A percentile compares a stretch with the other conserved stretches of the same genome.
Conservation (phyloP, 2,888 invertebrate species). For the Drosophila nr. medialis region DNA sequence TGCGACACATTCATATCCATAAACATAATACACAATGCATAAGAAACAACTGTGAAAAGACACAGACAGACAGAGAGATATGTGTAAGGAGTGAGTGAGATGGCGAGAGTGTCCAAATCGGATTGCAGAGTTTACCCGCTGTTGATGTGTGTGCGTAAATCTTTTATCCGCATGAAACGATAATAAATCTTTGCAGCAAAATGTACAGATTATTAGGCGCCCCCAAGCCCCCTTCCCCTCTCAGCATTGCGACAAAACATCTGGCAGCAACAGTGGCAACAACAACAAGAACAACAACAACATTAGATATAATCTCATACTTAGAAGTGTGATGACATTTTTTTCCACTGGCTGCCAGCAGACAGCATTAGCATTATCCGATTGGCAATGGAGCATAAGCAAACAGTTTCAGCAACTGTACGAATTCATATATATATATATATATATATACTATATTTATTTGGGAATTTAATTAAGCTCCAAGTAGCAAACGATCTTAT, state of each 20-base stretch:
- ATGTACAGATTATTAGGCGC: slow-evolving; percentile 76
- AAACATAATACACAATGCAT: slow-evolving; percentile 51
- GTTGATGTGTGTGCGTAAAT: slow-evolving; percentile 70
- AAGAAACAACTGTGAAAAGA: slow-evolving; percentile 43
- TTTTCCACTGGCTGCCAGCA: slow-evolving; percentile 34
- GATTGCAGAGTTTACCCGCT: slow-evolving; percentile 33
- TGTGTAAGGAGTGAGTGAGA: neutral
- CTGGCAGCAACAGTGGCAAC: slow-evolving; percentile 49
- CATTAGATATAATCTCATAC: slow-evolving; percentile 49
- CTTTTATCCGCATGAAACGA: slow-evolving; percentile 80
- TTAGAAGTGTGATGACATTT: slow-evolving; percentile 52
- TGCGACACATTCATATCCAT: slow-evolving; percentile 61
- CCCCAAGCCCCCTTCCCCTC: slow-evolving; percentile 9
- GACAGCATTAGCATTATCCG: slow-evolving; percentile 56
- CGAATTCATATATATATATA: neutral
- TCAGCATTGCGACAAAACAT: slow-evolving; percentile 68
- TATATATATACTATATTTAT: neutral
- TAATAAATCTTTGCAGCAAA: slow-evolving; percentile 79
- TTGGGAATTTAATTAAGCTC: slow-evolving; percentile 48
- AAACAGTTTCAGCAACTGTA: slow-evolving; percentile 33
- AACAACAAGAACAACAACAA: slow-evolving; percentile 23
- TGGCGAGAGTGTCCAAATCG: slow-evolving; percentile 28
- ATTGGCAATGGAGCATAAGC: slow-evolving; percentile 49
- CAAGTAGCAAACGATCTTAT: neutral
- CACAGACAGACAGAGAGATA: slow-evolving; percentile 23